Base-by-base conservation (phyloP, 2,113 vertebrate species). In the Cairina moschata region DNA sequence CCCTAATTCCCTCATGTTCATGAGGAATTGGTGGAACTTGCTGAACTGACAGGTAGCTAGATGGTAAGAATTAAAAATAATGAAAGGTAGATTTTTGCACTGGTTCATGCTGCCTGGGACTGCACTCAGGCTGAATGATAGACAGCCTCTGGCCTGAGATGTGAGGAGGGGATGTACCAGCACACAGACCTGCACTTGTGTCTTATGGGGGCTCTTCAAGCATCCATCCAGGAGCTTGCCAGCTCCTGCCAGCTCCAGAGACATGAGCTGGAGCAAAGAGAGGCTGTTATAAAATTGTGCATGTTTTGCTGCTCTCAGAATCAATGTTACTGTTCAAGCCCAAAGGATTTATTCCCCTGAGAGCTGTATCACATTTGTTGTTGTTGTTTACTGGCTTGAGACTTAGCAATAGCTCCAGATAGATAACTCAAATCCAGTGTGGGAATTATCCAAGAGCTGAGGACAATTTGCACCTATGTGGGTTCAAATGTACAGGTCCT, bases 371-470 rank as follows among this genome's bases (percentile, higher is more conserved):
- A 4, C 9, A 26, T 11, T 52, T 52, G 46, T 48, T 48, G 46
- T 46, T 46, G 46, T 48, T 56, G 11, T 46, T 63, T 18, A 66
- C 14, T 11, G 8, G 46, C 22, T 31, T 4, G 2, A 3, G 2
- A 46, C 25, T 36, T 55, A 36, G 17, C 15, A 50, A 67, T 3
- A 75, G 16, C 48, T 86, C 63, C 31, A 73, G 68, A 36, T 23
- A 22, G 31, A 14, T 2, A 6, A 48, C 22, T 54, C 1, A 1
- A 31, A 25, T 16, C 17, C 32, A 4, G 0, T 4, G 18, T n/a
- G 32, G 25, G 68, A 76, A 26, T 4, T 2, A 20, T 32, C 50
- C 38, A 55, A 11, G 40, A 36, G 22, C 23, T 54, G 71, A 46
- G 58, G 63, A 46, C 10, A 25, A 11, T 56, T 36, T 56, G n/a